Conservation (phyloP, 2,888 invertebrate genomes). For the Mimas tiliae region DNA sequence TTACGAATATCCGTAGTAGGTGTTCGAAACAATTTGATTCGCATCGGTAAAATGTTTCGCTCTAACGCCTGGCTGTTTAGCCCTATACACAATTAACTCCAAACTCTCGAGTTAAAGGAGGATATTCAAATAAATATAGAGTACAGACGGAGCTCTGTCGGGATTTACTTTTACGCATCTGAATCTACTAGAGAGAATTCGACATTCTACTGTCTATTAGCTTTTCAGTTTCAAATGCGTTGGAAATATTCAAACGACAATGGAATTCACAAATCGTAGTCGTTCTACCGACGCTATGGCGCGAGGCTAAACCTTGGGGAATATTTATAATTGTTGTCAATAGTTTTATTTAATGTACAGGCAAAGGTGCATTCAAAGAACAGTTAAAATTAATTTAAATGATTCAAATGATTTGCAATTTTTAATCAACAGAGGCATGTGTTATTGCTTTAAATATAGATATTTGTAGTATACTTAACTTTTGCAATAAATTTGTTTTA, state of each 20-base stretch:
- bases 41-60: slow-evolving; percentile 32
- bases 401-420: too few relatives aligned
- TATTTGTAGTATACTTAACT: too few relatives aligned
- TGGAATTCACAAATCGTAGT: background rate
- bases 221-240: slow-evolving; percentile 23
- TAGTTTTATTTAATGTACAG: too few relatives aligned
- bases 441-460: too few relatives aligned
- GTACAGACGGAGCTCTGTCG: slow-evolving; percentile 25
- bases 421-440: too few relatives aligned
- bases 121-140: slow-evolving; percentile 32
- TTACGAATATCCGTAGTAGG: slow-evolving; percentile 28
- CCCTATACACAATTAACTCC: slow-evolving; percentile 42
- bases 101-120: slow-evolving; percentile 31
- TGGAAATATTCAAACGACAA: slow-evolving; percentile 2
- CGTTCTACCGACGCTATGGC: background rate
- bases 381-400: too few relatives aligned
- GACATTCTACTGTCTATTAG: slow-evolving; percentile 1
- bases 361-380: too few relatives aligned
- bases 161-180: slow-evolving; percentile 28
- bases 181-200: slow-evolving; percentile 25
- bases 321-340: too few relatives aligned
- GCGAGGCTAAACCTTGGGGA: too few relatives aligned
- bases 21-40: slow-evolving; percentile 28
- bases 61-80: slow-evolving; percentile 33
- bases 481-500: too few relatives aligned